A percentile compares a stretch with the other conserved stretches of the same genome.
Conservation (phyloP, 2,113 vertebrate genomes). For the Ploceus nigricollis region DNA sequence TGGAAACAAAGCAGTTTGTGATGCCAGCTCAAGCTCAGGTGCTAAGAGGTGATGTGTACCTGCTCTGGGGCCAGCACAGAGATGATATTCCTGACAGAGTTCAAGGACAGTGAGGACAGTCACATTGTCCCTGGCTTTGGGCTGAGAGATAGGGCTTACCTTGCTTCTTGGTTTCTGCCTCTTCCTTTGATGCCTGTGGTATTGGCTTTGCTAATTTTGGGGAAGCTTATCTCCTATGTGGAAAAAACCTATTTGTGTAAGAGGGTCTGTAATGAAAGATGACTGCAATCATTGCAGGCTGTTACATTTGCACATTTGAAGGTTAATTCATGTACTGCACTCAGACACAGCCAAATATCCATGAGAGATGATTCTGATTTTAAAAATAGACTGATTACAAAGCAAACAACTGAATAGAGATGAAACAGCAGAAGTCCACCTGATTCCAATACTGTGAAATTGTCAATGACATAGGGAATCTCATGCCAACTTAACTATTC, state of each 20-base stretch:
- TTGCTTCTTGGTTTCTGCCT: not conserved
- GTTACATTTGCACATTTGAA: constrained; percentile 20
- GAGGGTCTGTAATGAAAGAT: not conserved
- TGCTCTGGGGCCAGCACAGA: not conserved
- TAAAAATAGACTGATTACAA: constrained; percentile 20
- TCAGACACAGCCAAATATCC: not conserved
- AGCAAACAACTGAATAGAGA: not conserved
- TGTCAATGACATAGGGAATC: not conserved
- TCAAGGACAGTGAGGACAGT: not conserved
- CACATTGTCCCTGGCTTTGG: not conserved
- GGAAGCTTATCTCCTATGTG: not conserved
- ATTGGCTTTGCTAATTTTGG: not conserved
- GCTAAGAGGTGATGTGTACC: not conserved
- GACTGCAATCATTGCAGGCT: not conserved
- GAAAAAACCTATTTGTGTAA: not conserved
- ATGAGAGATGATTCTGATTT: not conserved
- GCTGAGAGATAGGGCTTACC: not conserved
- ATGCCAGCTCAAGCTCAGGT: not conserved
- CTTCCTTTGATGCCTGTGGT: not conserved
- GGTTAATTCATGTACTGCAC: not conserved
- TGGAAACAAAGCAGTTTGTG: not conserved
- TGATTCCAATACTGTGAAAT: not conserved
- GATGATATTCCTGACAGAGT: not conserved
- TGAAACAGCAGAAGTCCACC: not conserved
- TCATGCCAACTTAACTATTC: not conserved